phyloP scores from a whole-genome alignment of 2,113 vertebrate species.

The Laterallus jamaicensis region DNA sequence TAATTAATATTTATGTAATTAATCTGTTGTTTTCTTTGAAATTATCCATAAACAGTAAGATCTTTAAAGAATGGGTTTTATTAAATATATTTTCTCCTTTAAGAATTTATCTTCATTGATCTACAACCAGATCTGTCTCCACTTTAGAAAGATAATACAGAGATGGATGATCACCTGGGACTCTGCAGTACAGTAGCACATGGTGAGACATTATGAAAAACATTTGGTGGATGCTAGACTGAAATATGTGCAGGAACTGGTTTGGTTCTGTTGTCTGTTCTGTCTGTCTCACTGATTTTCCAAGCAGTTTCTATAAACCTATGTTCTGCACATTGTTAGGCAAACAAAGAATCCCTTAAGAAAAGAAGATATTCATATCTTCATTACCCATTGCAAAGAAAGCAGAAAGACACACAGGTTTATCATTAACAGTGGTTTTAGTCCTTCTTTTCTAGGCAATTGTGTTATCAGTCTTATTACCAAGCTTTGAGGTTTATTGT shows the following conservation, averaged over 20 bases:
- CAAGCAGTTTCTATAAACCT: background rate
- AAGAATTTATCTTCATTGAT: background rate
- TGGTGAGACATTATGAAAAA: background rate
- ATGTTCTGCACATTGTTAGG: background rate
- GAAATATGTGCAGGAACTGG: background rate
- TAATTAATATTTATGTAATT: background rate
- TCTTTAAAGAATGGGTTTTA: background rate
- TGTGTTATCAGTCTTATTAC: background rate
- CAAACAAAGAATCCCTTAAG: background rate
- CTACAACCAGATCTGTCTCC: background rate
- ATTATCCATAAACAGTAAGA: background rate
- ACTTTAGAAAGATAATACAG: background rate
- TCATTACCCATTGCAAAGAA: background rate
- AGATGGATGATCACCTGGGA: background rate
- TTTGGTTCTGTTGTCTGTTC: background rate
- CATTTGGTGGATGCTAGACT: background rate
- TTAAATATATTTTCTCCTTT: background rate
- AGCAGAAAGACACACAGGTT: background rate
- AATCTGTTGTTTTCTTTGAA: background rate
- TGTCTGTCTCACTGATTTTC: background rate
- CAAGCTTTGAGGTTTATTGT: background rate
- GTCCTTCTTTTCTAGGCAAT: background rate
- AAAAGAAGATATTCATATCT: background rate
- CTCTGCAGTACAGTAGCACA: background rate
- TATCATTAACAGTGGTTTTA: background rate